Conservation (phyloP, 2,797 vertebrate species). For the Danio jaintianensis region DNA sequence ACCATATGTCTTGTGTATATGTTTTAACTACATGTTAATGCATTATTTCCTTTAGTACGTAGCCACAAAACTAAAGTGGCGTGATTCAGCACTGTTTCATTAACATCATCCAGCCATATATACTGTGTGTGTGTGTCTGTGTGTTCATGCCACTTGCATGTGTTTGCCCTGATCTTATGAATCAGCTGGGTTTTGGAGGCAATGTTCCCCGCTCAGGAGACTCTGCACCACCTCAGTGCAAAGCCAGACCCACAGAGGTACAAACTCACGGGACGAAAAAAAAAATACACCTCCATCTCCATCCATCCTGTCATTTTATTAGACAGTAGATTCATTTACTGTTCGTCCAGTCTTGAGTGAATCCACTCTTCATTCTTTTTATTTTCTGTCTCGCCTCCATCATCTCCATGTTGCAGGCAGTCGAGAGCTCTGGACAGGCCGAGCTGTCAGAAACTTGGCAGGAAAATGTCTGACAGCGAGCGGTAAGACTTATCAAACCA, state of each 20-base stretch:
- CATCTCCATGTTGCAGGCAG: conserved; percentile 89
- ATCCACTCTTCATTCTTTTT: conserved; percentile 61
- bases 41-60: conserved; percentile 14
- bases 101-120: conserved; percentile 40
- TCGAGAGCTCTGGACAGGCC: conserved; percentile 91
- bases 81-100: conserved; percentile 19
- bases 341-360: conserved; percentile 57
- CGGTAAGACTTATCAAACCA: conserved; percentile 84
- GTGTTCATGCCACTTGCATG: conserved; percentile 73
- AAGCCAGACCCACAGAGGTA: conserved; percentile 79
- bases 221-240: conserved; percentile 82
- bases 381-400: conserved; percentile 75
- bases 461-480: conserved; percentile 87
- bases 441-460: conserved; percentile 89
- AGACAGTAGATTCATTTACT: conserved; percentile 56
- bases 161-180: conserved; percentile 74
- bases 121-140: conserved; percentile 68
- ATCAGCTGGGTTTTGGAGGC: conserved; percentile 80
- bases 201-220: conserved; percentile 80
- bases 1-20: conserved; percentile 9
- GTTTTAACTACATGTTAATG: neutral
- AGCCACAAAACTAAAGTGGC: neutral
- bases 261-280: conserved; percentile 51
- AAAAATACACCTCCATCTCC: conserved; percentile 38
- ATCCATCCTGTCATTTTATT: conserved; percentile 35